Percentiles rank a stretch among this genome's conserved stretches.
These are phyloP conservation scores for Diachrysia chrysitis DNA, from an alignment of 2,888 invertebrate species.

Conservation along the genomic window DNA sequence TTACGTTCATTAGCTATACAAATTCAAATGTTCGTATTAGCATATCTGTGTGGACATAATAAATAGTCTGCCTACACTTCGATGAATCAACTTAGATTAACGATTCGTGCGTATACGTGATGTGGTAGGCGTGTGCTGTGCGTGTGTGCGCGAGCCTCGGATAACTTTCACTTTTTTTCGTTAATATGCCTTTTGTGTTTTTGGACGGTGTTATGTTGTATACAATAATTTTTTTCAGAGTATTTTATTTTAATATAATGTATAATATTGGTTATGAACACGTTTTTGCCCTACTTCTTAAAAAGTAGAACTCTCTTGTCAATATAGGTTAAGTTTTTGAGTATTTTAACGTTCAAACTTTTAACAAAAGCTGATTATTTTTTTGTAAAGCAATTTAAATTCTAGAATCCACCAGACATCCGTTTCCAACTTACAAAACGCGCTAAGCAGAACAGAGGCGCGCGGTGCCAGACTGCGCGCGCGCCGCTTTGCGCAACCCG, in stretches of 20 bases:
- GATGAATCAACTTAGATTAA: conserved; percentile 61
- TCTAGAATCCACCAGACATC: conserved; percentile 65
- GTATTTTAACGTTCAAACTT: not conserved
- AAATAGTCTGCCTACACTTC: conserved; percentile 59
- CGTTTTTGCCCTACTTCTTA: too few species aligned
- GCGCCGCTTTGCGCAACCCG: conserved; percentile 74
- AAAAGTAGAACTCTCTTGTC: not conserved
- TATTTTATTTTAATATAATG: not conserved
- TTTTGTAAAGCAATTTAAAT: conserved; percentile 43
- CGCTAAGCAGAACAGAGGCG: conserved; percentile 63
- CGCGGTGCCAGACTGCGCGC: conserved; percentile 72
- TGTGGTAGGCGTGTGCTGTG: conserved; percentile 63
- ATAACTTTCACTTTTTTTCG: conserved; percentile 87
- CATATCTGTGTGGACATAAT: conserved; percentile 59
- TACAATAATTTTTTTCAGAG: conserved; percentile 40
- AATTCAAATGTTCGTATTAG: conserved; percentile 56
- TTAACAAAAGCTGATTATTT: conserved; percentile 11
- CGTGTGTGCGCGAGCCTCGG: conserved; percentile 59
- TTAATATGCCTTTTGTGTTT: conserved; percentile 87
- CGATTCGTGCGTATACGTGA: conserved; percentile 54
- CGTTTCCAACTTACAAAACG: conserved; percentile 68
- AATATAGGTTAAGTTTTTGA: not conserved
- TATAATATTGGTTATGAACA: too few species aligned
- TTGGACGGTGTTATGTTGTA: conserved; percentile 78
- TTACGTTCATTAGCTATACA: conserved; percentile 53